phyloP scores from a whole-genome alignment of 1,140 invertebrate species.

The Drosophila azteca region DNA sequence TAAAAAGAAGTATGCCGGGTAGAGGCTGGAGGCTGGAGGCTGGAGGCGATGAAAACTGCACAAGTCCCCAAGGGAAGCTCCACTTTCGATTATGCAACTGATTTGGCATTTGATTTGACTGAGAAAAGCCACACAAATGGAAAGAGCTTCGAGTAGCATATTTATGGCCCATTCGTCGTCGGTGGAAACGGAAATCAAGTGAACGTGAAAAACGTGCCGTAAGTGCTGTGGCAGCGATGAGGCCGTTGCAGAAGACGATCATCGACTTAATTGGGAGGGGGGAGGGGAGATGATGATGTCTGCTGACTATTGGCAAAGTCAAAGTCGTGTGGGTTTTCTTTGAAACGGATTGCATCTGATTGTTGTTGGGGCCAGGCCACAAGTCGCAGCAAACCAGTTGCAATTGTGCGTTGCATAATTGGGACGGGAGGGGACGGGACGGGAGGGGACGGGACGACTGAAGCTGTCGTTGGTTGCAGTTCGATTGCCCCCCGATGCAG shows the following conservation, averaged over 20 bases:
- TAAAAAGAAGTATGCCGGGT: neutral
- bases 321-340: conserved; percentile 68
- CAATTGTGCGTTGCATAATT: conserved; percentile 73
- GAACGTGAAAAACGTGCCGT: conserved; percentile 73
- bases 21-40: neutral
- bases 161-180: conserved; percentile 64
- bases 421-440: conserved; percentile 3
- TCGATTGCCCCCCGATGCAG: conserved; percentile 16
- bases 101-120: conserved; percentile 50
- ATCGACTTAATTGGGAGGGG: neutral
- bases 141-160: conserved; percentile 43
- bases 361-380: conserved; percentile 24
- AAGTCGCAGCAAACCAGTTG: conserved; percentile 52
- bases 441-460: conserved; percentile 1
- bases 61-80: conserved; percentile 22
- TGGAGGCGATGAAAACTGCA: conserved; percentile 28
- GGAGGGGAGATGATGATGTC: conserved; percentile 18
- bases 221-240: conserved; percentile 38
- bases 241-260: conserved; percentile 34
- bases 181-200: conserved; percentile 71
- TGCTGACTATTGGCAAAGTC: conserved; percentile 51
- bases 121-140: conserved; percentile 43
- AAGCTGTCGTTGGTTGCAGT: conserved; percentile 24
- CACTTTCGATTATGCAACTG: conserved; percentile 51
- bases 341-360: conserved; percentile 34